Conservation (phyloP, 2,113 vertebrate species). For the Diadophis punctatus region DNA sequence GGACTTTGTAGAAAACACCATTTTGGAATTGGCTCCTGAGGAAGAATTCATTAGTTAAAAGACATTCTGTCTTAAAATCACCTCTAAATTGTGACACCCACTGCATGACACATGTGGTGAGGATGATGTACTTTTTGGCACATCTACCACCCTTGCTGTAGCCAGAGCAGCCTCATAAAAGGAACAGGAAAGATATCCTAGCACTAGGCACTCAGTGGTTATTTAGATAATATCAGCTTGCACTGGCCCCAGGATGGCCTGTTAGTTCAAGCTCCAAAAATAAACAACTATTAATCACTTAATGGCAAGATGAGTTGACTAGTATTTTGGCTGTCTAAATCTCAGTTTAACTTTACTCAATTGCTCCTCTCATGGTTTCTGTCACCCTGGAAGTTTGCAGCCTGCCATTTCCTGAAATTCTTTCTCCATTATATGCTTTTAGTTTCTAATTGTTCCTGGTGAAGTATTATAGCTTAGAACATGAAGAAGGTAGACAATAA, state of each 20-base stretch:
- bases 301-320: constrained; percentile 69
- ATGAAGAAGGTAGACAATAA: constrained; percentile 39
- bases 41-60: neutral
- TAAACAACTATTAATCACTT: constrained; percentile 81
- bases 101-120: neutral
- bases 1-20: neutral
- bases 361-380: constrained; percentile 62
- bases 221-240: constrained; percentile 73
- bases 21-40: neutral
- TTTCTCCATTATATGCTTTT: constrained; percentile 60
- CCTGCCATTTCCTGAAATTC: constrained; percentile 63
- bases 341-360: constrained; percentile 58
- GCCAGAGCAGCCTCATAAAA: constrained; percentile 57
- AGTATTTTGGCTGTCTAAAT: constrained; percentile 61
- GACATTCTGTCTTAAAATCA: neutral
- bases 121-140: constrained; percentile 39
- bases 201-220: constrained; percentile 62
- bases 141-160: constrained; percentile 51
- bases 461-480: constrained; percentile 62
- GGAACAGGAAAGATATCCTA: constrained; percentile 55
- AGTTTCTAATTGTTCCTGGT: constrained; percentile 63
- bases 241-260: constrained; percentile 67
- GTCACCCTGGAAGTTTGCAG: constrained; percentile 69
- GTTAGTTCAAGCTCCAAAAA: constrained; percentile 77
- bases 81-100: neutral